Conservation (phyloP, 2,113 vertebrate genomes). For the Theristicus caerulescens region DNA sequence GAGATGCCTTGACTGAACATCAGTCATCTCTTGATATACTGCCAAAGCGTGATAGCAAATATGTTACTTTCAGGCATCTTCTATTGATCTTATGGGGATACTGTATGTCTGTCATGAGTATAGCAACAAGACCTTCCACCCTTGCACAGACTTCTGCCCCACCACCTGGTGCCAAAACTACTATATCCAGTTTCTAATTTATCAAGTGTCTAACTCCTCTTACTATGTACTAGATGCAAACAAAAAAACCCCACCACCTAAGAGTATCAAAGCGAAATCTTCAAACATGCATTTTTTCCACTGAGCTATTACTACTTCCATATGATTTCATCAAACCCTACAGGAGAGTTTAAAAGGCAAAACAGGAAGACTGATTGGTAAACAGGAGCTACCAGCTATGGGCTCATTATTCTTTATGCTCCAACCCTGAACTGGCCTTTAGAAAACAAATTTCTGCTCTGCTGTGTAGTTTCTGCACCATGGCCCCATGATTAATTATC, state of each 20-base stretch:
- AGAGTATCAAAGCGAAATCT: neutral
- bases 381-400: constrained; percentile 39
- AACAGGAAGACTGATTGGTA: constrained; percentile 51
- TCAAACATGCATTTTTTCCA: neutral
- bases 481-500: constrained; percentile 69
- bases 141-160: neutral
- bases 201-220: neutral
- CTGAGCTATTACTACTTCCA: neutral
- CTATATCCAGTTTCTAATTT: neutral
- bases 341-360: neutral
- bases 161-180: neutral
- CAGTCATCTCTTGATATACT: neutral
- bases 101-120: neutral
- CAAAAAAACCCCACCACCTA: neutral
- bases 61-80: neutral
- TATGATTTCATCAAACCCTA: neutral
- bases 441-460: constrained; percentile 71
- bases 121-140: neutral
- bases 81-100: neutral
- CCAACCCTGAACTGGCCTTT: constrained; percentile 61
- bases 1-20: neutral
- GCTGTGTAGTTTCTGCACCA: constrained; percentile 37
- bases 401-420: constrained; percentile 64
- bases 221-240: neutral
- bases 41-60: neutral